phyloP scores from a whole-genome alignment of 1,140 invertebrate species.

The Lysiphlebus fabarum region DNA sequence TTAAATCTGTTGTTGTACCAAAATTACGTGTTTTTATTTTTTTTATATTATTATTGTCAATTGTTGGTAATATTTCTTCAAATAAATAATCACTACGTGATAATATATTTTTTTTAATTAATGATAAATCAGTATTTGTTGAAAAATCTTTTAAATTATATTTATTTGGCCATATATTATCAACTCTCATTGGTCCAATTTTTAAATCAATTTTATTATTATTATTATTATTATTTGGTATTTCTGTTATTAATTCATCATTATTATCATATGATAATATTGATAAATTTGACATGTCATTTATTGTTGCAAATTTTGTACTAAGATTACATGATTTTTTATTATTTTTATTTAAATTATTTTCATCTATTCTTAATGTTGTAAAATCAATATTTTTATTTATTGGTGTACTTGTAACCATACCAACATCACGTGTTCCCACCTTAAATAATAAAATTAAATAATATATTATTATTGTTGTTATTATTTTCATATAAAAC shows the following conservation, averaged over 20 bases:
- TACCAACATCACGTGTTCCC: conserved; percentile 39
- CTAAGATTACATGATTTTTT: conserved; percentile 12
- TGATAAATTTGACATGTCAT: conserved; percentile 18
- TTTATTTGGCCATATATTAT: conserved; percentile 27
- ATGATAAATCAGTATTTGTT: conserved; percentile 24
- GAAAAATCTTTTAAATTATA: conserved; percentile 23
- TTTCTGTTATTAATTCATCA: conserved; percentile 1
- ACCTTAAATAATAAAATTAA: conserved; percentile 17
- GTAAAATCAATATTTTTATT: conserved; percentile 17
- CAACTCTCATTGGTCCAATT: conserved; percentile 24
- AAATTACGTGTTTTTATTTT: conserved; percentile 28
- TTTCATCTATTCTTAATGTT: conserved; percentile 9
- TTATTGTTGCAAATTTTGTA: neutral
- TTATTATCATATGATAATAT: conserved; percentile 14
- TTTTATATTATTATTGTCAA: neutral
- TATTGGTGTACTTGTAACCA: conserved; percentile 43
- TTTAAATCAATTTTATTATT: conserved; percentile 19
- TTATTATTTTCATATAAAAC: neutral
- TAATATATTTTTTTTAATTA: neutral
- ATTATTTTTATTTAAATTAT: conserved; percentile 5
- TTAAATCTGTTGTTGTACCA: conserved; percentile 33
- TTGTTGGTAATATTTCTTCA: conserved; percentile 22
- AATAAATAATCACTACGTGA: conserved; percentile 13
- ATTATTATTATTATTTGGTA: conserved; percentile 24
- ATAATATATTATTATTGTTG: conserved; percentile 8